Evolutionary conservation across 2,113 vertebrate genomes (phyloP).

Genomic region (Ramphastos sulfuratus): DNA sequence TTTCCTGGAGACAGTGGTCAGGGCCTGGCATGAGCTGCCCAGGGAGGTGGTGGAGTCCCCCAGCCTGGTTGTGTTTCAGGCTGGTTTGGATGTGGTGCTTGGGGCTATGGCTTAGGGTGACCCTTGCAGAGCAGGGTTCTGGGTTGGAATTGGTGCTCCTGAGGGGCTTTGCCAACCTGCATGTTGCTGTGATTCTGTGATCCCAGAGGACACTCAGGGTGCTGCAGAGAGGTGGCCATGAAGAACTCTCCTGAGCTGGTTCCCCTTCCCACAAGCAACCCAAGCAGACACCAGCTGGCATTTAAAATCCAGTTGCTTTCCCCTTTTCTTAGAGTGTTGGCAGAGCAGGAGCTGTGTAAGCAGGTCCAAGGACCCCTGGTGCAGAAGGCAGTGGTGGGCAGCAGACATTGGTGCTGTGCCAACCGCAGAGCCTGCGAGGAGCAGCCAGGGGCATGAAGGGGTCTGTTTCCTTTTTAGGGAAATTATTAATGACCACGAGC

Average conservation of each 20-base stretch:
- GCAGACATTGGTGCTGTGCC: neutral
- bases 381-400: neutral
- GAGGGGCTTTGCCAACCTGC: too few relatives aligned
- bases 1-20: too few relatives aligned
- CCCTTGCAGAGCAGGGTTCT: too few relatives aligned
- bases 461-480: conserved; percentile 60
- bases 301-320: neutral
- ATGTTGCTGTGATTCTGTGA: too few relatives aligned
- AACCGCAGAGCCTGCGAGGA: neutral
- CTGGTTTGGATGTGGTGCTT: too few relatives aligned
- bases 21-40: too few relatives aligned
- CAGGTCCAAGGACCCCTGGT: neutral
- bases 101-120: too few relatives aligned
- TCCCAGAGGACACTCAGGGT: neutral
- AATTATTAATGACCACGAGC: conserved; percentile 71
- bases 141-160: too few relatives aligned
- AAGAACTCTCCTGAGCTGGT: neutral
- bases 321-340: neutral
- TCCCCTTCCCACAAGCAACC: neutral
- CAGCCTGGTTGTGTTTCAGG: too few relatives aligned
- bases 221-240: neutral
- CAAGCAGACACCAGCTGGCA: neutral
- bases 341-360: neutral
- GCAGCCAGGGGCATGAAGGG: conserved; percentile 15
- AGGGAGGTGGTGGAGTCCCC: too few relatives aligned